Evolutionary conservation across 2,113 vertebrate genomes (phyloP).

Genomic region (Shinisaurus crocodilurus): DNA sequence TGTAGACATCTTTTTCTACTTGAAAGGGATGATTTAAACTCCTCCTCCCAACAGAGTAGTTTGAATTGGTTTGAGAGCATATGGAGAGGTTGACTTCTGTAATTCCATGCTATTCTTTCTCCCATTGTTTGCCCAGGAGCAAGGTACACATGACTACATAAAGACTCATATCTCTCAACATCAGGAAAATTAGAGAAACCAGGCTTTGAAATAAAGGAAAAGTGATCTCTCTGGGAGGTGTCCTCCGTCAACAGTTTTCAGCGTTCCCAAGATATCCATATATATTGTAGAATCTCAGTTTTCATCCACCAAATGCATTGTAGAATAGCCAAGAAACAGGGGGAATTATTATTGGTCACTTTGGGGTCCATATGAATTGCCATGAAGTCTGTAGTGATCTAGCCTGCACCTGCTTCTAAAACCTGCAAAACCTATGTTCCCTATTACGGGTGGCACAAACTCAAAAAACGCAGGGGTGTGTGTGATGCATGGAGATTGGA

Average conservation of each 20-base stretch:
- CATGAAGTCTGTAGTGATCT: not conserved
- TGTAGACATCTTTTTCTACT: conserved; percentile 33
- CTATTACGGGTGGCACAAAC: not conserved
- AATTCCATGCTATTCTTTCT: conserved; percentile 44
- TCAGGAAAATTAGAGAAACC: conserved; percentile 58
- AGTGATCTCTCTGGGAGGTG: conserved; percentile 56
- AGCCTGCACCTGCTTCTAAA: conserved; percentile 26
- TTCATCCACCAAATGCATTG: conserved; percentile 60
- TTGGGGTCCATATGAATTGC: conserved; percentile 31
- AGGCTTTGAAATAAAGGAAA: conserved; percentile 66
- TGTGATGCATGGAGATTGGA: not conserved
- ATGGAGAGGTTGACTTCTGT: conserved; percentile 32
- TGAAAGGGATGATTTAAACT: conserved; percentile 50
- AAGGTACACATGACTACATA: conserved; percentile 44
- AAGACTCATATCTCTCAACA: conserved; percentile 63
- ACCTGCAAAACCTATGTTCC: conserved; percentile 7
- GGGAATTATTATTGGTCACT: conserved; percentile 36
- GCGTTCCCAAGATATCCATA: conserved; percentile 57
- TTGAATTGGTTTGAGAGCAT: conserved; percentile 42
- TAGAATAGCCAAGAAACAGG: conserved; percentile 34
- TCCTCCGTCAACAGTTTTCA: conserved; percentile 63
- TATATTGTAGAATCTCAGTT: conserved; percentile 59
- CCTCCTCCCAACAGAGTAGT: conserved; percentile 20
- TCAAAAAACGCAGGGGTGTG: not conserved
- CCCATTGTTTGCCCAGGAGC: conserved; percentile 49